Evolutionary conservation across 2,113 vertebrate species (phyloP).

Genomic region (Pteropus alecto): DNA sequence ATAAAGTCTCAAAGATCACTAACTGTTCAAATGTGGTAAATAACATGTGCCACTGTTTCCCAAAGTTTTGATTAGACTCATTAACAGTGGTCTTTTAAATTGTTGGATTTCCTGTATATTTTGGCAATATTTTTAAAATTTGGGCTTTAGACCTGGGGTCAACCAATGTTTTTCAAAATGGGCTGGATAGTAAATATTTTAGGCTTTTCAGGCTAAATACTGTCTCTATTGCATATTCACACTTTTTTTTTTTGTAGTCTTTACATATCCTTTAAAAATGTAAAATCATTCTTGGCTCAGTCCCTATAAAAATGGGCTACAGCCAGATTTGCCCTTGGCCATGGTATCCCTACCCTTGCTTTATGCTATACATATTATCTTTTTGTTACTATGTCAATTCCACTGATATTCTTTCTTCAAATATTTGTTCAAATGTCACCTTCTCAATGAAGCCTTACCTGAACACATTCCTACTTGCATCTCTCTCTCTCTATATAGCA

Average conservation of each 20-base stretch:
- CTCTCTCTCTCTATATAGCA: background rate
- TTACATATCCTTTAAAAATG: constrained; percentile 40
- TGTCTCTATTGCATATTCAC: background rate
- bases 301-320: background rate
- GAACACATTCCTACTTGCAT: background rate
- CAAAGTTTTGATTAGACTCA: background rate
- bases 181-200: background rate
- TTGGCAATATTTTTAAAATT: background rate
- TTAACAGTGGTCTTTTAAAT: constrained; percentile 2
- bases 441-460: background rate
- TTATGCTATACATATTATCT: background rate
- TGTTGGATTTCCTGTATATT: background rate
- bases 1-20: background rate
- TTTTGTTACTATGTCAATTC: constrained; percentile 9
- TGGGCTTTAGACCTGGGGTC: background rate
- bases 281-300: constrained; percentile 1
- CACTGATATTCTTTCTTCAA: constrained; percentile 25
- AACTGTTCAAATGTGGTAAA: background rate
- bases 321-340: constrained; percentile 30
- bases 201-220: constrained; percentile 10
- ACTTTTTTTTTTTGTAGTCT: background rate
- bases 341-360: background rate
- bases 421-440: constrained; percentile 14
- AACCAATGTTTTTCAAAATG: background rate
- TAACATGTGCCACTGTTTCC: background rate